Conservation (phyloP, 2,113 vertebrate species). For the Cinclus mexicanus region DNA sequence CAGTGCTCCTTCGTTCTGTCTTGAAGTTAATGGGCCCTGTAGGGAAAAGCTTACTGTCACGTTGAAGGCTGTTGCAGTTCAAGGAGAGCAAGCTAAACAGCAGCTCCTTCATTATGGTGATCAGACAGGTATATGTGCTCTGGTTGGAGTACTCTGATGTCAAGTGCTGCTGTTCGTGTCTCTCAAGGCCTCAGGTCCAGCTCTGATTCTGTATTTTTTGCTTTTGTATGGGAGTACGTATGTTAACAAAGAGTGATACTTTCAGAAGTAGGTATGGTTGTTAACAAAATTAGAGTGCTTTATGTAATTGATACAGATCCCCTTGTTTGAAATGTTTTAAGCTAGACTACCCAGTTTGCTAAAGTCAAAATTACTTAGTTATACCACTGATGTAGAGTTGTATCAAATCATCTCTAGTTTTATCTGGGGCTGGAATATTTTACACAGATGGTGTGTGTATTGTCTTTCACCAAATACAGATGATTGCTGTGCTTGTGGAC, state of each 20-base stretch:
- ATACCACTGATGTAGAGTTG: not conserved
- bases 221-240: not conserved
- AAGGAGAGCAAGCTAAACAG: not conserved
- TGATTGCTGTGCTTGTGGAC: conserved; percentile 94
- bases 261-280: not conserved
- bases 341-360: not conserved
- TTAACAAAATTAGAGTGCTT: not conserved
- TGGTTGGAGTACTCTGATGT: not conserved
- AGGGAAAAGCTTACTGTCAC: not conserved
- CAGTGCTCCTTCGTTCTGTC: accelerated
- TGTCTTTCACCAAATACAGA: conserved; percentile 73
- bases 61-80: not conserved
- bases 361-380: not conserved
- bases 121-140: not conserved
- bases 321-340: not conserved
- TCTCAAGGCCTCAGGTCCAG: not conserved
- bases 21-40: not conserved
- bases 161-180: not conserved
- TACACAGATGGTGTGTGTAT: not conserved
- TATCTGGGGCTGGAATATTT: not conserved
- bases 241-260: not conserved
- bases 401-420: not conserved
- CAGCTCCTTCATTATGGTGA: not conserved
- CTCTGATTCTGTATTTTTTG: not conserved
- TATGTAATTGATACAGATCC: not conserved